Evolutionary conservation across 2,888 invertebrate genomes (phyloP), one percentile per base, ranked within the genome.

Genomic region (Apomyelois bistriatella): DNA sequence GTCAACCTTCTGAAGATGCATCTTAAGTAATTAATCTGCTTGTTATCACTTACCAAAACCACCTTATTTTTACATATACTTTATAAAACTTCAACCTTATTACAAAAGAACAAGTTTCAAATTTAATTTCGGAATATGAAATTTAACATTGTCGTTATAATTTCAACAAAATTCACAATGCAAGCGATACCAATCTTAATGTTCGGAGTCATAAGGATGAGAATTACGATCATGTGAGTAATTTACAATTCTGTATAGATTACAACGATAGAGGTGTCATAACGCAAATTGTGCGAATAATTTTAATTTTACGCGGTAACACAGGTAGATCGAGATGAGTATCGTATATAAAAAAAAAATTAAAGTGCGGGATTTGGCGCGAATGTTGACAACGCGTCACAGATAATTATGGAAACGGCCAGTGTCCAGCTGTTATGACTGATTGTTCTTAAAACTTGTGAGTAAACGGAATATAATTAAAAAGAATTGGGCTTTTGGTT

Each of bases 1-100:
- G 67, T 73, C 72, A 65, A 61, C 61, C 57, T 64, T 58, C 58
- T 54, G 50, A 52, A 80, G 83, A 82, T 82, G 73, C 82, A 88
- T 88, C 87, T 78, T 65, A 46, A 65, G 76, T 76, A 78, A 86
- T 87, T 87, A 85, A 87, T 88, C 82, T 80, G 67, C 62, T 64
- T 68, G 72, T 76, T 76, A 76, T 74, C 68, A 72, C 62, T 59
- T 53, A 66, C 65, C 52, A 54, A 54, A 49, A 52, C 54, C 54
- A 56, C 53, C 47, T 57, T 52, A 50, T 9, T 30, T n/a, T 41
- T 17, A 6, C 47, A 36, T 17, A 13, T 7, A 1, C 3, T 4
- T 0, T 17, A 36, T 7, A 1, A 10, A 48, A 38, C 13, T n/a
- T 48, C 28, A 37, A 54, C 55, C 51, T 54, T 54, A 51, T 17